These are phyloP conservation scores for Seriola dumerili DNA, from an alignment of 2,113 vertebrate species.

Conservation along the genomic window DNA sequence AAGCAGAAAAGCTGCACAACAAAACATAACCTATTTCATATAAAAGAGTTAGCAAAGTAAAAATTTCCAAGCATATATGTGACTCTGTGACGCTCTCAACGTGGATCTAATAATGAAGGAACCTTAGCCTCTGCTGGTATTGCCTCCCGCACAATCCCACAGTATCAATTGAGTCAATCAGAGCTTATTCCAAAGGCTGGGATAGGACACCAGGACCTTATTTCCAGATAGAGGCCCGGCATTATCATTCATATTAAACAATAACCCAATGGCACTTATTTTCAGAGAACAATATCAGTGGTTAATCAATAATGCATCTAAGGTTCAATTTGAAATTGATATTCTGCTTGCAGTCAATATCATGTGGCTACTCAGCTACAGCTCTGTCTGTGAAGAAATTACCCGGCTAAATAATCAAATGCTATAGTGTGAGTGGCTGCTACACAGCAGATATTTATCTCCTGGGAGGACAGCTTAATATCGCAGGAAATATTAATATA, in stretches of 20 bases:
- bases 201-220: constrained; percentile 90
- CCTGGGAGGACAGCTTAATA: constrained; percentile 94
- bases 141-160: constrained; percentile 87
- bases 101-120: constrained; percentile 50
- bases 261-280: constrained; percentile 97
- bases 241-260: constrained; percentile 98
- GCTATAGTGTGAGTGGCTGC: constrained; percentile 87
- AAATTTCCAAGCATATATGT: constrained; percentile 31
- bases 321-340: constrained; percentile 96
- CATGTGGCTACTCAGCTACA: constrained; percentile 88
- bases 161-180: constrained; percentile 94
- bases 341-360: constrained; percentile 95
- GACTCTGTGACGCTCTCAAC: constrained; percentile 14
- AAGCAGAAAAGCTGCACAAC: constrained; percentile 44
- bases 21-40: constrained; percentile 51
- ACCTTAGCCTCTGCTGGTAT: constrained; percentile 74
- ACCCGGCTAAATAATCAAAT: constrained; percentile 96
- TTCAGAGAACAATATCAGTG: constrained; percentile 94
- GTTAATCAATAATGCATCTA: constrained; percentile 98
- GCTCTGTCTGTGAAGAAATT: constrained; percentile 94
- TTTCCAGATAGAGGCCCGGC: constrained; percentile 89
- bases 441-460: constrained; percentile 96
- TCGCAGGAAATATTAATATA: constrained; percentile 91
- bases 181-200: constrained; percentile 93
- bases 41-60: constrained; percentile 15